Base-by-base conservation (phyloP, 2,113 vertebrate species). In the Motacilla tschutschensis region DNA sequence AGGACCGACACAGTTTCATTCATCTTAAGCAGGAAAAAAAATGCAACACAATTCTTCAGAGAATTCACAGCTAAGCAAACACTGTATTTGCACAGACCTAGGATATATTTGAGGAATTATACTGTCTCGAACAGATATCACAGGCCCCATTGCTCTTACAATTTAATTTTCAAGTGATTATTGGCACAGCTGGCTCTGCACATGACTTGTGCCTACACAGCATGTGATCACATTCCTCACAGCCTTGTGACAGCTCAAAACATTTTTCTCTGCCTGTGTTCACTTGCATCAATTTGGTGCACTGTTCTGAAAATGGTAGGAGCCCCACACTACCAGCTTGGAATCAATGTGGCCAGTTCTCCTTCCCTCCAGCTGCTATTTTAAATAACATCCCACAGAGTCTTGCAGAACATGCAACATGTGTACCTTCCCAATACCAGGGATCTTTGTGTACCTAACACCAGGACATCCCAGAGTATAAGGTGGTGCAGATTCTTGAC, bases 141-240 rank as follows among this genome's bases (percentile, higher is more conserved):
- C 24, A 73, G 35, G 53, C 26, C 17, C 29, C 22, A 33, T 7
- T 77, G 64, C 59, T 85, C 62, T 64, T 40, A 76, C 14, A 62
- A 29, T 58, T 73, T 53, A 69, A 76, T 93, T 87, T 85, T 83
- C 43, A 79, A 65, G 50, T 60, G 65, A 33, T 89, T 89, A 58
- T 72, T 85, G 82, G 76, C 25, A 82, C 47, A 73, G 79, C 51
- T 83, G 73, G 51, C n/a, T 76, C 60, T 55, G 65, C 48, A 58
- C 22, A 17, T 41, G 54, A 75, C 59, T 89, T 79, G 35, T 72
- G 33, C 60, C 64, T 65, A 67, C 67, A 65, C 59, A 85, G 76
- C 85, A 58, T 28, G 55, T 38, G 20, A 76, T 82, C 51, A n/a
- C 60, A 83, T 77, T 85, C 80, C 57, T 85, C 47, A 85, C 43